Evolutionary conservation across 2,888 invertebrate species (phyloP).

Genomic region (Phoenoteleia sp.): DNA sequence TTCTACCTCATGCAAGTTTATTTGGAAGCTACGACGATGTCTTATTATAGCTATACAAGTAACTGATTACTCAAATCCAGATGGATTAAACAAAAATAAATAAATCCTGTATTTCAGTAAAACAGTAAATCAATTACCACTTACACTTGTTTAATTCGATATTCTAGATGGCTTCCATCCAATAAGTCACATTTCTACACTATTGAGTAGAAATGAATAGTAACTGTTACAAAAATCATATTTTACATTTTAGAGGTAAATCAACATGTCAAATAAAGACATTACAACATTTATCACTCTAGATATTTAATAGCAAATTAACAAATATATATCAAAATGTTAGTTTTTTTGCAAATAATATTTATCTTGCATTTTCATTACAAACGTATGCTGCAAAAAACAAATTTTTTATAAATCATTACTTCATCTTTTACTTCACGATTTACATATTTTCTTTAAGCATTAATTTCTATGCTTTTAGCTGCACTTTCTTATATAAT

Average conservation of each 20-base stretch:
- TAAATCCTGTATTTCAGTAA: not conserved
- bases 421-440: too few species aligned
- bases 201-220: not conserved
- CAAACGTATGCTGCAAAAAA: too few species aligned
- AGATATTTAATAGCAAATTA: too few species aligned
- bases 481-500: not conserved
- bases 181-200: not conserved
- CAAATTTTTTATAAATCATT: too few species aligned
- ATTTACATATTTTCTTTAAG: not conserved
- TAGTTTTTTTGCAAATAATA: too few species aligned
- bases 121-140: not conserved
- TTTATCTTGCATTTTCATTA: too few species aligned
- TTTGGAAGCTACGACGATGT: constrained; percentile 20
- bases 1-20: constrained; percentile 21
- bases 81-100: constrained; percentile 6
- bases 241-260: not conserved
- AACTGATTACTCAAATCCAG: not conserved
- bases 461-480: not conserved
- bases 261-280: not conserved
- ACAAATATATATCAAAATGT: too few species aligned
- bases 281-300: not conserved
- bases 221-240: constrained; percentile 1
- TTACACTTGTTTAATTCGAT: not conserved
- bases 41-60: not conserved
- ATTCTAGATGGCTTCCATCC: constrained; percentile 13